Evolutionary conservation across 2,113 vertebrate genomes (phyloP).

Genomic region (Nannospalax galili): DNA sequence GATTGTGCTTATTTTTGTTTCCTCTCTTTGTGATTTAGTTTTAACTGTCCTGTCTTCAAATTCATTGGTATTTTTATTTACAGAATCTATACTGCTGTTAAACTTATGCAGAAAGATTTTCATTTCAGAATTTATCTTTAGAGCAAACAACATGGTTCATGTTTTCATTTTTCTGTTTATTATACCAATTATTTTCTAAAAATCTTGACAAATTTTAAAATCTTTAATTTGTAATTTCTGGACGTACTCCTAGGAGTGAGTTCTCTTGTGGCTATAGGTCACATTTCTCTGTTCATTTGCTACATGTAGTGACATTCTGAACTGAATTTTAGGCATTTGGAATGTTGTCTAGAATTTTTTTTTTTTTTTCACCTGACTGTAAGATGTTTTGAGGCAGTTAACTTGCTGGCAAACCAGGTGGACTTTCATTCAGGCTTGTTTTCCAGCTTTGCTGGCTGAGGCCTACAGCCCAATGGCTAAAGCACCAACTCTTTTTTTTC

Average conservation of each 20-base stretch:
- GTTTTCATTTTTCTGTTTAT: no score
- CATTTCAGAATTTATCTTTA: no score
- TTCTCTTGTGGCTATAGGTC: not conserved
- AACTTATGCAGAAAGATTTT: no score
- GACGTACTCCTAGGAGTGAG: slow-evolving; percentile 1
- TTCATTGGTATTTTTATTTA: no score
- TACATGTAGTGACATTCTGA: not conserved
- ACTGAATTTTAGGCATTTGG: not conserved
- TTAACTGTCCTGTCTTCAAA: no score
- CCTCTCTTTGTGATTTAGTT: no score
- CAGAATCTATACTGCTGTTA: no score
- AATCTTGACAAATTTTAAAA: not conserved
- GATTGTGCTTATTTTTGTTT: no score
- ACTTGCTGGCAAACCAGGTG: not conserved
- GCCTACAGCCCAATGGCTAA: not conserved
- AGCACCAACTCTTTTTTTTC: not conserved
- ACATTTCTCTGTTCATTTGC: slow-evolving; percentile 8
- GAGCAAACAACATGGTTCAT: not conserved
- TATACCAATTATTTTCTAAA: slow-evolving; percentile 15
- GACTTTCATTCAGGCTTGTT: not conserved
- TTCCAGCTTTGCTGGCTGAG: not conserved
- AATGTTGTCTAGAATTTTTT: not conserved
- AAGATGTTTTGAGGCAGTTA: slow-evolving; percentile 5
- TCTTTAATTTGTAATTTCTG: slow-evolving; percentile 29
- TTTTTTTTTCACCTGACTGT: not conserved